A percentile compares a stretch with the other conserved stretches of the same genome.
phyloP scores from a whole-genome alignment of 2,113 vertebrate species.

The Trichechus manatus region DNA sequence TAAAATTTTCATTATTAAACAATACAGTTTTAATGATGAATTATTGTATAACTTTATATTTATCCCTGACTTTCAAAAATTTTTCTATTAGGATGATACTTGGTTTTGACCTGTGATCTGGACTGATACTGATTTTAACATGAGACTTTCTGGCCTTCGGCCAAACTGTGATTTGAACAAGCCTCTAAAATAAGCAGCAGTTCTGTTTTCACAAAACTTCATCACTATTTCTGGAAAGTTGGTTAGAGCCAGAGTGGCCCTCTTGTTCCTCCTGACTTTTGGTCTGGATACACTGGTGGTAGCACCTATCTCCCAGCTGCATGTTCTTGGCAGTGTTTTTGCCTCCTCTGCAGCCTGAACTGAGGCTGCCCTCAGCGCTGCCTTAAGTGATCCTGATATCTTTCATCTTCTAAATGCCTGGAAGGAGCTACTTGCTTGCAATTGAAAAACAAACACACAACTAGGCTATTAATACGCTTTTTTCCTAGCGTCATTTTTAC shows the following conservation, averaged over 20 bases:
- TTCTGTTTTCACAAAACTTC: not conserved
- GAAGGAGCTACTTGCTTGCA: not conserved
- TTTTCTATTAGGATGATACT: not conserved
- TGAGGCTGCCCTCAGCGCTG: not conserved
- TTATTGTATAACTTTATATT: not conserved
- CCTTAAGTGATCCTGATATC: not conserved
- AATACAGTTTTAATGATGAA: not conserved
- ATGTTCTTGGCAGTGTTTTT: not conserved
- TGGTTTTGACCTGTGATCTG: not conserved
- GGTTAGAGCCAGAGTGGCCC: not conserved
- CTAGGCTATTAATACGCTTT: not conserved
- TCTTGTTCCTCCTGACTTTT: not conserved
- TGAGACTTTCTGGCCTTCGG: not conserved
- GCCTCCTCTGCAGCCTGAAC: not conserved
- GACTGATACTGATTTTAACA: not conserved
- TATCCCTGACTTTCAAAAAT: not conserved
- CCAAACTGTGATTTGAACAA: not conserved
- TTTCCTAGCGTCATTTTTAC: slow-evolving; percentile 47
- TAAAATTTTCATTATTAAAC: not conserved
- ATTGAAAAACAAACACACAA: slow-evolving; percentile 27
- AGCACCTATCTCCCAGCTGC: no score
- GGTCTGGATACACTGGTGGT: not conserved
- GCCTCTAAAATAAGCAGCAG: not conserved
- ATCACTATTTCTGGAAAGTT: not conserved
- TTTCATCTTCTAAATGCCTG: not conserved